Conservation (phyloP, 2,797 vertebrate species). For the Furcifer pardalis region DNA sequence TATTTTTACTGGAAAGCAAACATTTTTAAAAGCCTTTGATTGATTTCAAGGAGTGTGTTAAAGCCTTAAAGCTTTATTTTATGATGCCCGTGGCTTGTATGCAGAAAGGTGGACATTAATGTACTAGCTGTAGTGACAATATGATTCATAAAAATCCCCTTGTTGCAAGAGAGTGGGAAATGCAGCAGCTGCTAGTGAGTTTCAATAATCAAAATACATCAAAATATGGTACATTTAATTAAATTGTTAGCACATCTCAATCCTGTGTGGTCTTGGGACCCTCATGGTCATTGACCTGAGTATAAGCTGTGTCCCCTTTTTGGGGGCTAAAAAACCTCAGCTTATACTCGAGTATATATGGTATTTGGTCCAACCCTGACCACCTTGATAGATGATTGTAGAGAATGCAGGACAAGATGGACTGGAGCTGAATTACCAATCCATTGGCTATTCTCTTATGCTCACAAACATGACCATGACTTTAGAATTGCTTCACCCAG, state of each 20-base stretch:
- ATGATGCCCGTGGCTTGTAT: slow-evolving; percentile 60
- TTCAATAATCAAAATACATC: too few relatives aligned
- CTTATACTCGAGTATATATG: too few relatives aligned
- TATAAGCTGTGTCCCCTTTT: too few relatives aligned
- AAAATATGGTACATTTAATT: too few relatives aligned
- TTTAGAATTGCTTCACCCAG: not conserved
- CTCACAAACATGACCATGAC: too few relatives aligned
- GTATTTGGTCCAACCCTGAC: too few relatives aligned
- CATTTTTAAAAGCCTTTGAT: slow-evolving; percentile 64
- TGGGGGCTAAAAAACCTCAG: too few relatives aligned
- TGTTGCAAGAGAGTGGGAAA: slow-evolving; percentile 26
- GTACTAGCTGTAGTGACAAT: slow-evolving; percentile 28
- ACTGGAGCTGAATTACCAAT: not conserved
- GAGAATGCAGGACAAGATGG: not conserved
- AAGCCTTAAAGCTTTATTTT: slow-evolving; percentile 69
- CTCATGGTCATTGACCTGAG: too few relatives aligned
- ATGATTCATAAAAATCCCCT: slow-evolving; percentile 8
- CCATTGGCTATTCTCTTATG: not conserved
- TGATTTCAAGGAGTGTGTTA: slow-evolving; percentile 58
- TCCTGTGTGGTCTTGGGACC: too few relatives aligned
- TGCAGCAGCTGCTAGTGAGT: too few relatives aligned
- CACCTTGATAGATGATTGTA: too few relatives aligned
- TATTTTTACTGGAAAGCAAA: slow-evolving; percentile 73
- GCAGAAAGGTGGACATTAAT: slow-evolving; percentile 48
- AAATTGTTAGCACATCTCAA: too few relatives aligned